These are phyloP conservation scores for Chlorops oryzae DNA, from an alignment of 1,140 invertebrate species.

Conservation along the genomic window DNA sequence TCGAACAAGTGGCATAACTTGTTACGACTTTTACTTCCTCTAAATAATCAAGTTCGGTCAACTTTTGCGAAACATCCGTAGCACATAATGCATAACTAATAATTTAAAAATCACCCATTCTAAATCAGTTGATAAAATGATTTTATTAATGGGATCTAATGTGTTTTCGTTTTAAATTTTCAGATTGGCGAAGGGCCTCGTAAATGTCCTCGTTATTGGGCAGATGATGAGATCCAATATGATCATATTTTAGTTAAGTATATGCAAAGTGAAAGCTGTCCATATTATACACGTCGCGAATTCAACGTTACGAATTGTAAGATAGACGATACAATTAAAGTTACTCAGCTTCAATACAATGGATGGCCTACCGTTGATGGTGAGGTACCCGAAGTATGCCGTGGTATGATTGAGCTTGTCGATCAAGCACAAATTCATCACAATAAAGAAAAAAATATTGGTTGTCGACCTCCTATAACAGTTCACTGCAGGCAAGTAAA, in stretches of 20 bases:
- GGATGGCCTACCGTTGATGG: conserved; percentile 82
- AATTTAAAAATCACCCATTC: no score
- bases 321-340: conserved; percentile 61
- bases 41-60: conserved; percentile 12
- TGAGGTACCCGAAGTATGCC: conserved; percentile 77
- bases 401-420: conserved; percentile 74
- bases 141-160: conserved; percentile 5
- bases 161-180: conserved; percentile 21
- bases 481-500: conserved; percentile 71
- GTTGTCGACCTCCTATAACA: conserved; percentile 57
- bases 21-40: conserved; percentile 11
- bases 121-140: not conserved
- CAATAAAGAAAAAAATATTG: conserved; percentile 49
- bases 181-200: conserved; percentile 64
- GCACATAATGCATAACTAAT: no score
- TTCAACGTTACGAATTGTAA: conserved; percentile 76
- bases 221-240: conserved; percentile 74
- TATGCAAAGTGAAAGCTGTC: conserved; percentile 79
- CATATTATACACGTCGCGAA: conserved; percentile 77
- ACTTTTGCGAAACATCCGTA: conserved; percentile 10
- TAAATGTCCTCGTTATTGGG: conserved; percentile 88
- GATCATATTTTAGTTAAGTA: conserved; percentile 81
- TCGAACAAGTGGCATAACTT: no score
- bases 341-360: conserved; percentile 82
- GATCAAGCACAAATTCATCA: conserved; percentile 58